Percentiles rank a stretch among this genome's conserved stretches.
Evolutionary conservation across 2,797 vertebrate species (phyloP).

Genomic region (Paratrypauchen microcephalus): DNA sequence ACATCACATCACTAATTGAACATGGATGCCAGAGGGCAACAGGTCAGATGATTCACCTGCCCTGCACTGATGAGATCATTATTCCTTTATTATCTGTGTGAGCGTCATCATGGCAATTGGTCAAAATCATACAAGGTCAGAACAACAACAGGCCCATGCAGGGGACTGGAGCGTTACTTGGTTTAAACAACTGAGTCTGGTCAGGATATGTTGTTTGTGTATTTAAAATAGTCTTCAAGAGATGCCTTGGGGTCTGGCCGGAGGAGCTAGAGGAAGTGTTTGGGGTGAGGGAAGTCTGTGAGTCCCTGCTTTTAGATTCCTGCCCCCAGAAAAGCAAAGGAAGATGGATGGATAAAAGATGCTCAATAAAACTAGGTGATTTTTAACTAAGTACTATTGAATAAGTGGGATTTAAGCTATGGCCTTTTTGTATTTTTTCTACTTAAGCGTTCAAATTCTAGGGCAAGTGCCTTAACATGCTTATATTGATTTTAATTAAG

Average conservation of each 20-base stretch:
- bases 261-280: background rate
- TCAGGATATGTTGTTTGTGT: background rate
- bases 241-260: no score
- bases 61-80: slow-evolving; percentile 27
- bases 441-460: background rate
- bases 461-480: background rate
- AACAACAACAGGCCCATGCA: background rate
- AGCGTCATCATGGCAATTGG: background rate
- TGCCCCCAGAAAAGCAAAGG: no score
- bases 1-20: no score
- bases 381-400: background rate
- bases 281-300: background rate
- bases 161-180: slow-evolving; percentile 38
- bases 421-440: background rate
- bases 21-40: slow-evolving; percentile 11
- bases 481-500: background rate
- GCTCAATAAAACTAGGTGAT: background rate
- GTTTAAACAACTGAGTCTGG: background rate
- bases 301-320: no score
- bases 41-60: slow-evolving; percentile 24
- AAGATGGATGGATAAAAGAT: no score
- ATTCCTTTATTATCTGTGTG: slow-evolving; percentile 10
- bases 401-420: background rate
- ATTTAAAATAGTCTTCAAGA: background rate
- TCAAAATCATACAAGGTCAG: slow-evolving; percentile 27